Base-by-base conservation (phyloP, 2,888 invertebrate genomes). In the Drosophila parthenogenetica region DNA sequence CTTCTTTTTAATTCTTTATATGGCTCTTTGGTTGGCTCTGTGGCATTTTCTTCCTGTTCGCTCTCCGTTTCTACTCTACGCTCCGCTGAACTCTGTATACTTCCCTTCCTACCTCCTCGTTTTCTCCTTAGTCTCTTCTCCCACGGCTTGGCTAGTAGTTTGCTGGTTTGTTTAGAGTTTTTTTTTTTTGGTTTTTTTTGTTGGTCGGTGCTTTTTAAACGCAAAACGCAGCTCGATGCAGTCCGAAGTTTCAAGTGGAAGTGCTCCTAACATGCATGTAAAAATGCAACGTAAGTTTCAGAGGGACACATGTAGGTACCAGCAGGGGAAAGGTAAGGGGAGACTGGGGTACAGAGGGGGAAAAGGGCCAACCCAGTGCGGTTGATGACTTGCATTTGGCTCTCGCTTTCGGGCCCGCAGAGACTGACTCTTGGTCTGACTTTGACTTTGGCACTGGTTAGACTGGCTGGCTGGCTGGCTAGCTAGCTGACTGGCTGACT, bases 401-500 rank as follows among this genome's bases (percentile, higher is more conserved):
- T 76, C 78, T 71, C 78, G 80, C 72, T 86, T 82, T 82, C 71
- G 73, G 59, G 42, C 69, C 60, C 59, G 53, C 76, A 73, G 84
- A 88, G 84, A 88, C 86, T 80, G 87, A 85, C 88, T 65, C 35
- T 55, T 37, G 25, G 42, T 59, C 54, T 72, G 77, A 83, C 82
- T 83, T 82, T 87, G 82, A 87, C 88, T 87, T 87, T 87, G 82
- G 74, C 79, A 86, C 86, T 88, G 88, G 88, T 87, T 87, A 87
- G 87, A 87, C 88, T 87, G 73, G 79, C 75, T 81, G 73, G 39
- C 71, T 72, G 57, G 35, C 35, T 54, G 51, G 50, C 42, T 70
- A 64, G 54, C 67, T n/a, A n/a, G n/a, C n/a, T 82, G 60, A 62
- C 61, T 76, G 58, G 17, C 64, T 53, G 62, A 66, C 57, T 65